Conservation (phyloP, 2,113 vertebrate species). For the Sinocyclocheilus rhinocerous region DNA sequence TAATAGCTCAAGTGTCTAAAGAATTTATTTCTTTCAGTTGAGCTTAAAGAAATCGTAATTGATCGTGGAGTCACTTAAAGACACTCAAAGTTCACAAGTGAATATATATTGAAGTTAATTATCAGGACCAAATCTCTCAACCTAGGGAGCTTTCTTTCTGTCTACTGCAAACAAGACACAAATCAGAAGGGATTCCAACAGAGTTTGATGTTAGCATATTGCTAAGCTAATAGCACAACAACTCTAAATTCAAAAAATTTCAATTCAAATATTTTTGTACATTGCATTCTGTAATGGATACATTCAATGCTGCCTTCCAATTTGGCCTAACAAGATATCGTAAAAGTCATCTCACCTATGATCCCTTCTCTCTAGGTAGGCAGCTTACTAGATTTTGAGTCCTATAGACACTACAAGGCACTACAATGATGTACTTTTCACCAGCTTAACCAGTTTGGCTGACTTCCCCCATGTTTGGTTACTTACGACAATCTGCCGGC, state of each 20-base stretch:
- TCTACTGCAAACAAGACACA: not conserved
- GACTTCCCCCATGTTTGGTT: not conserved
- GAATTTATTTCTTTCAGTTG: not conserved
- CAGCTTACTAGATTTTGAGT: not conserved
- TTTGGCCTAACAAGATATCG: not conserved
- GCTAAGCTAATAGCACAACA: not conserved
- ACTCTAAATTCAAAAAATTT: too few relatives aligned
- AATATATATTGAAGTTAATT: too few relatives aligned
- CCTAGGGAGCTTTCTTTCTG: not conserved
- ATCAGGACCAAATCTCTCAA: not conserved
- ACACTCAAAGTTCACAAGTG: too few relatives aligned
- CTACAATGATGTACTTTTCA: not conserved
- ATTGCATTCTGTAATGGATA: not conserved
- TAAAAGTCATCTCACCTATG: not conserved
- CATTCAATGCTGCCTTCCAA: not conserved
- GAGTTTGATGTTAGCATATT: not conserved
- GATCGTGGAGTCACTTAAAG: not conserved
- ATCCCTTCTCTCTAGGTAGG: not conserved
- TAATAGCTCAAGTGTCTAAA: not conserved
- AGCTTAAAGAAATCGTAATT: not conserved
- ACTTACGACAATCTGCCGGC: constrained; percentile 94
- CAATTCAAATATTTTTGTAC: too few relatives aligned
- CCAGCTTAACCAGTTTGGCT: not conserved
- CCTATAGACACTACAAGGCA: not conserved
- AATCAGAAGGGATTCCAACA: not conserved